Conservation (phyloP, 2,797 vertebrate species). For the Lagocephalus sceleratus region DNA sequence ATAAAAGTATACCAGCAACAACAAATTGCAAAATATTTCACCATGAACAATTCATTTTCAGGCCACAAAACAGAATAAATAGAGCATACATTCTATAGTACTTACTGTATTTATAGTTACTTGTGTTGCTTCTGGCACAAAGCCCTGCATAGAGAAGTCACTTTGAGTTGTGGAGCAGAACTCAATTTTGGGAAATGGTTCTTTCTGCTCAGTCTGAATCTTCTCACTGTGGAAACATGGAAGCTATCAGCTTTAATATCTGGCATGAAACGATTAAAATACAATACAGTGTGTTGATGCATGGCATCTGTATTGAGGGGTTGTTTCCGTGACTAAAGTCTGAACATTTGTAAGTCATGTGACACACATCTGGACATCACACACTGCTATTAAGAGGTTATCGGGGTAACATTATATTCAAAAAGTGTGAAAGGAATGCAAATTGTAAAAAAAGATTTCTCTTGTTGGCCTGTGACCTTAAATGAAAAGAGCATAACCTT, state of each 20-base stretch:
- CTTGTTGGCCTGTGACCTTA: background rate
- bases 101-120: slow-evolving; percentile 25
- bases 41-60: too few species aligned
- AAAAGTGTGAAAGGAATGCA: too few species aligned
- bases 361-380: too few species aligned
- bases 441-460: too few species aligned
- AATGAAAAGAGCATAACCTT: background rate
- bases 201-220: slow-evolving; percentile 42
- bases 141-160: slow-evolving; percentile 66
- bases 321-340: too few species aligned
- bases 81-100: background rate
- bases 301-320: too few species aligned
- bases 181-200: slow-evolving; percentile 29
- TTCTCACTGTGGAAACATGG: slow-evolving; percentile 63
- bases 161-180: slow-evolving; percentile 59
- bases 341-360: too few species aligned
- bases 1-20: too few species aligned
- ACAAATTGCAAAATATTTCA: too few species aligned
- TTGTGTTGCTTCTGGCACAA: slow-evolving; percentile 46
- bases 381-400: too few species aligned
- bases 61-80: too few species aligned
- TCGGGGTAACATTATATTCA: too few species aligned
- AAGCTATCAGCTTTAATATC: background rate
- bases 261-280: background rate
- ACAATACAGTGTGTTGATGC: background rate